Base-by-base conservation (phyloP, 2,888 invertebrate species). In the Phorcus lineatus region DNA sequence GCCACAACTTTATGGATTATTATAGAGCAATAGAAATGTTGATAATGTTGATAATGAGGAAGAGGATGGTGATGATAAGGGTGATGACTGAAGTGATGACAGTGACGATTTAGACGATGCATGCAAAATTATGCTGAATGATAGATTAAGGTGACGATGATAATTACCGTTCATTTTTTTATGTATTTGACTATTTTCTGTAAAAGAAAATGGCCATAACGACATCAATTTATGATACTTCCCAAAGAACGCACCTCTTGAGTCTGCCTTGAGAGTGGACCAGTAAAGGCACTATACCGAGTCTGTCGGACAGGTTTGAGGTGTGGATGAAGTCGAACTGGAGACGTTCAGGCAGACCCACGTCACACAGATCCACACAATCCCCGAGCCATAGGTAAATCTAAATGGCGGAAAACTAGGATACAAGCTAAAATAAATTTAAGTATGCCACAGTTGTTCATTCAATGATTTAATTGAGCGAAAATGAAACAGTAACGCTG, bases 21-120 rank as follows among this genome's bases (percentile, higher is more conserved):
- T n/a, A n/a, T n/a, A n/a, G n/a, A n/a, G n/a, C n/a, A n/a, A n/a
- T n/a, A n/a, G 74, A 57, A 79, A 83, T 74, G 82, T 54, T 80
- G 82, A 83, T 82, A 75, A 75, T 80, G 74, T 31, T 36, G 82
- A 66, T 40, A 47, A 19, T 19, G 66, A 31, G 4, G 52, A 17
- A 36, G 19, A 17, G 4, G 47, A 6, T 47, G 47, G 24, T 28
- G 28, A 74, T 36, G 74, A 74, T 74, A 28, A 74, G 17, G 76
- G 40, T 40, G 74, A 74, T 76, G 76, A 76, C 54, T 31, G 9
- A 54, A 24, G 28, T 55, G 55, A 76, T 55, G 76, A 76, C 19
- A 19, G 47, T 53, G 76, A 76, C 19, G 28, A 76, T 76, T 13
- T 54, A 54, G 76, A 76, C 28, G 76, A 76, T 76, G 55, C n/a